Conservation (phyloP, 1,140 invertebrate genomes). For the Drosophila takahashii region DNA sequence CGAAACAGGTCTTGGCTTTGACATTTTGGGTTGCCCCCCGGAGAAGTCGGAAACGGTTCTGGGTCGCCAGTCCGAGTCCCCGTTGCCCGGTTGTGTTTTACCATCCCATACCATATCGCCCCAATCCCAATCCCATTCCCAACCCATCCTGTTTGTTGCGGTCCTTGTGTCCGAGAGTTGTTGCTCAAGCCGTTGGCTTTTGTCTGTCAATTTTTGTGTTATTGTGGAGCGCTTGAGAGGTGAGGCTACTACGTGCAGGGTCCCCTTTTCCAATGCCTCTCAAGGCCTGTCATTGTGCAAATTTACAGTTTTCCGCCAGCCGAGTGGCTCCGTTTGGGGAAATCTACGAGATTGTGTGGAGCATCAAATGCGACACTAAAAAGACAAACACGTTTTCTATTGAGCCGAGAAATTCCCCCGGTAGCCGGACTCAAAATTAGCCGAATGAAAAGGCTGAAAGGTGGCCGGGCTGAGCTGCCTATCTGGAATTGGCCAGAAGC, state of each 20-base stretch:
- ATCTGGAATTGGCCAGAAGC: constrained; percentile 25
- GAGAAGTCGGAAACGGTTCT: constrained; percentile 51
- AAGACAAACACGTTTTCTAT: constrained; percentile 71
- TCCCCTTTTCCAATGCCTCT: constrained; percentile 50
- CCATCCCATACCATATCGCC: constrained; percentile 5
- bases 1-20: constrained; percentile 50
- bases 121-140: neutral
- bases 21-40: constrained; percentile 42
- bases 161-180: constrained; percentile 41
- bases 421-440: constrained; percentile 49
- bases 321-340: constrained; percentile 62
- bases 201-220: constrained; percentile 67
- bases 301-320: constrained; percentile 70
- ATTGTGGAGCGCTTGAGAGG: constrained; percentile 46
- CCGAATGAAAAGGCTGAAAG: constrained; percentile 55
- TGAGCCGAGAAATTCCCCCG: constrained; percentile 42
- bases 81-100: constrained; percentile 30
- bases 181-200: constrained; percentile 61
- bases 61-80: constrained; percentile 4
- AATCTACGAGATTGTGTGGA: constrained; percentile 71
- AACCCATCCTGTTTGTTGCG: constrained; percentile 8
- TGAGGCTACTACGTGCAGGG: constrained; percentile 69
- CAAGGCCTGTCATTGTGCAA: constrained; percentile 69
- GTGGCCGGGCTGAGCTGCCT: constrained; percentile 8
- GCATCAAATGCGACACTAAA: constrained; percentile 70